These are phyloP conservation scores for Spisula subtruncata DNA, from an alignment of 2,888 invertebrate species.

Conservation along the genomic window DNA sequence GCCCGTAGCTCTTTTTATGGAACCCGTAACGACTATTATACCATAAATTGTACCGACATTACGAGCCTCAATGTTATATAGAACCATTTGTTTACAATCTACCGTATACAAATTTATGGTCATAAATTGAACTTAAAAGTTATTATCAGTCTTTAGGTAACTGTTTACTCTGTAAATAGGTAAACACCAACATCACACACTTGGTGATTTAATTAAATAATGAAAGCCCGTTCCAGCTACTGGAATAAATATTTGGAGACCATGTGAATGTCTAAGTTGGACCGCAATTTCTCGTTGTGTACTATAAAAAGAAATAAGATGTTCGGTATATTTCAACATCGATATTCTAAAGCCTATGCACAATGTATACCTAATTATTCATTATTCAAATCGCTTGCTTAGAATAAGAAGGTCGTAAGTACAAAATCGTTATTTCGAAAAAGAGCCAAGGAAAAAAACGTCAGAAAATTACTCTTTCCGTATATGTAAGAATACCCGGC, in stretches of 20 bases:
- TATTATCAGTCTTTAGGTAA: not conserved
- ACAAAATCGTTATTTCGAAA: too few relatives aligned
- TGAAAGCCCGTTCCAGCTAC: not conserved
- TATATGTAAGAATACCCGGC: too few relatives aligned
- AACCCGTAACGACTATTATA: not conserved
- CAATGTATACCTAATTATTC: too few relatives aligned
- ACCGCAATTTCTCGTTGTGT: too few relatives aligned
- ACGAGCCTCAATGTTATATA: too few relatives aligned
- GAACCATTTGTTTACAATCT: not conserved
- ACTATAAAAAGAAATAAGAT: too few relatives aligned
- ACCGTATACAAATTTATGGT: not conserved
- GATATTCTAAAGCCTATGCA: too few relatives aligned
- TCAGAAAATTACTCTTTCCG: too few relatives aligned
- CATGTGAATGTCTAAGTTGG: not conserved
- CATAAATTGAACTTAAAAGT: not conserved
- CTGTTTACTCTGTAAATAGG: slow-evolving; percentile 4
- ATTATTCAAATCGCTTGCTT: too few relatives aligned
- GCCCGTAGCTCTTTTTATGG: not conserved
- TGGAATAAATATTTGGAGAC: not conserved
- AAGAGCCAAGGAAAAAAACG: too few relatives aligned
- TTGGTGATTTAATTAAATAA: slow-evolving; percentile 19
- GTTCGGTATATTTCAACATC: too few relatives aligned
- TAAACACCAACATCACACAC: not conserved
- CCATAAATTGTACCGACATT: not conserved
- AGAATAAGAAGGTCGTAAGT: too few relatives aligned